Evolutionary conservation across 2,797 vertebrate genomes (phyloP), one percentile per base, ranked within the genome.

Genomic region (Carduelis carduelis): DNA sequence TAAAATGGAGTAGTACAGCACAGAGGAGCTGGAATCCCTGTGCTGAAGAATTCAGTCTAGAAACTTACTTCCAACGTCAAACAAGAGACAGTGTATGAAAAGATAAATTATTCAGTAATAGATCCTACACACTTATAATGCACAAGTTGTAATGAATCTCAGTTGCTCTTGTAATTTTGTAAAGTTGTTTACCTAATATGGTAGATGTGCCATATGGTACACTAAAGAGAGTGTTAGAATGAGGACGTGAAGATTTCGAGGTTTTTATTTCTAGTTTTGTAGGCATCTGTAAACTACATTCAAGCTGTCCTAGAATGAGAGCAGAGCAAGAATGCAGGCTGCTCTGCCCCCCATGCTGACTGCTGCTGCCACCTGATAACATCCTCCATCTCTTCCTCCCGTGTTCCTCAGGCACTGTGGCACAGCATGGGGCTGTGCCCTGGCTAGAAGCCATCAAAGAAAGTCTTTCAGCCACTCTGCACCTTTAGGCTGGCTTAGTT

Each of bases 121-220:
- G 89, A 89, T 92, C 72, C 89, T 91, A 64, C 87, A 91, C 53
- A 57, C 91, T 96, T 95, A 71, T 22, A 92, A 91, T 78, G 87
- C 84, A 89, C 65, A 80, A 87, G 95, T 92, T 87, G 88, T 95
- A 97, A 92, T 81, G 89, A 84, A 93, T 90, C 72, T 92, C 84
- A 80, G 60, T 95, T 74, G 83, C 79, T 93, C 84, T 87, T 89
- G 90, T 92, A 93, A 95, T 92, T 95, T 92, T 91, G 81, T 93
- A 13, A 91, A 93, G 90, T 85, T 85, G 87, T 93, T 96, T 97
- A 94, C 87, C 93, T 93, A 94, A 89, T 89, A 83, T 77, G 84
- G 89, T 70, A 94, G 89, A 64, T 95, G 56, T 24, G 57, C 95
- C 95, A 94, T 91, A 92, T 95, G 95, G 92, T 80, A 85, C 71